A percentile compares a stretch with the other conserved stretches of the same genome.
phyloP scores from a whole-genome alignment of 2,797 vertebrate genomes.

The Myiothlypis coronata region DNA sequence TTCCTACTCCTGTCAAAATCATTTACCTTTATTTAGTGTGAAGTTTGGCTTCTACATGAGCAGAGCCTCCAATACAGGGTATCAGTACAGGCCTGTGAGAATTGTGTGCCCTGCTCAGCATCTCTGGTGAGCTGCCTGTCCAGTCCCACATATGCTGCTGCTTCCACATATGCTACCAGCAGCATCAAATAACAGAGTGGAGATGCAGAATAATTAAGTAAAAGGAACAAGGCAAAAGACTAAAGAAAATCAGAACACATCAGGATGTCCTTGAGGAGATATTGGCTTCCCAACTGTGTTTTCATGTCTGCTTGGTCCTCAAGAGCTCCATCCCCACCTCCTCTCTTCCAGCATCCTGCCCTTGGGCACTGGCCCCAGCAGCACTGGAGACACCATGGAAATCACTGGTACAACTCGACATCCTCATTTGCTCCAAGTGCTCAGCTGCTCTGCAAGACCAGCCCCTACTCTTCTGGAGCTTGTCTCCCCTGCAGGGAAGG shows the following conservation, averaged over 20 bases:
- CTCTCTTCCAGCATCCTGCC: not conserved
- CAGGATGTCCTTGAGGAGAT: not conserved
- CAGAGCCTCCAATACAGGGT: not conserved
- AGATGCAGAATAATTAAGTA: not conserved
- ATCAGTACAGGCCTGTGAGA: not conserved
- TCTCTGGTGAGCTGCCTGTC: not conserved
- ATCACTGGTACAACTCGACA: not conserved
- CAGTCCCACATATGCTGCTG: not conserved
- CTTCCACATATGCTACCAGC: not conserved
- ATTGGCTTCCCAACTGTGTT: not conserved
- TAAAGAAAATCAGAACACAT: not conserved
- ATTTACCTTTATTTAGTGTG: conserved; percentile 18
- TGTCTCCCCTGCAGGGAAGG: not conserved
- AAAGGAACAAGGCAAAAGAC: not conserved
- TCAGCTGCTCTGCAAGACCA: conserved; percentile 47
- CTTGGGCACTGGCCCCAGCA: not conserved
- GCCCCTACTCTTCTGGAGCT: not conserved
- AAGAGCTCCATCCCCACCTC: not conserved
- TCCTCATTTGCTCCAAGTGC: conserved; percentile 41
- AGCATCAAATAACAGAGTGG: not conserved
- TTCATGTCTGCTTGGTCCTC: not conserved
- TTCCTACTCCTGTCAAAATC: conserved; percentile 43
- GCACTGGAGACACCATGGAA: not conserved
- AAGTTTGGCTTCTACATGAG: conserved; percentile 11
- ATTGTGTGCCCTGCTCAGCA: not conserved